A percentile compares a stretch with the other conserved stretches of the same genome.
Conservation (phyloP, 2,888 invertebrate species). For the Eulithis testata region DNA sequence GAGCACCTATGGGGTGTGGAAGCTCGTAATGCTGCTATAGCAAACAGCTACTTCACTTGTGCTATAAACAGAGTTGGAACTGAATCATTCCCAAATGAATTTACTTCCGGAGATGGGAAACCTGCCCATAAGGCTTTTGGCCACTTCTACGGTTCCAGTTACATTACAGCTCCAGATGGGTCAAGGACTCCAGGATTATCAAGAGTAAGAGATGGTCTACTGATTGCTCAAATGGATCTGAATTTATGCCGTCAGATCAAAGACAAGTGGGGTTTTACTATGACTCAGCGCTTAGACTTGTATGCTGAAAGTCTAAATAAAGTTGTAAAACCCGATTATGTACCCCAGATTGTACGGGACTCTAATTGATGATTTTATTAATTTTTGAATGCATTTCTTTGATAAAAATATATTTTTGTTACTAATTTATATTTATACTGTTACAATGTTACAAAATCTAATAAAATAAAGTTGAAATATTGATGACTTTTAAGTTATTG, state of each 20-base stretch:
- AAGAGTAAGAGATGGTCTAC: conserved; percentile 91
- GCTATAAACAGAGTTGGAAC: conserved; percentile 97
- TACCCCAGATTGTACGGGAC: conserved; percentile 60
- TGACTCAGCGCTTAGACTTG: conserved; percentile 97
- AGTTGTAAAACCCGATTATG: conserved; percentile 64
- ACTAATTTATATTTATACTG: conserved; percentile 19
- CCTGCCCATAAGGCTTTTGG: conserved; percentile 95
- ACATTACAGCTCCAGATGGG: conserved; percentile 97
- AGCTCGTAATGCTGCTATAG: conserved; percentile 98
- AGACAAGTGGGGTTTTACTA: conserved; percentile 98
- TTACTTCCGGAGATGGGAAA: conserved; percentile 86
- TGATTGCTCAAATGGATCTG: conserved; percentile 95
- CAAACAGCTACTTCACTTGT: conserved; percentile 97
- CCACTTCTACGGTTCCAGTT: conserved; percentile 98
- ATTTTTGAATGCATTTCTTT: conserved; percentile 11
- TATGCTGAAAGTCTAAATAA: conserved; percentile 91
- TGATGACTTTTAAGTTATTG: not conserved
- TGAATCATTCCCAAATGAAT: conserved; percentile 89
- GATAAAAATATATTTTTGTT: conserved; percentile 21
- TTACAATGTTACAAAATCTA: conserved; percentile 24
- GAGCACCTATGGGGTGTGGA: conserved; percentile 98
- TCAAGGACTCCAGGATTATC: conserved; percentile 94
- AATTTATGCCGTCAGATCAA: conserved; percentile 97
- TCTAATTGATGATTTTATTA: conserved; percentile 23
- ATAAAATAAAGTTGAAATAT: conserved; percentile 12